phyloP scores from a whole-genome alignment of 2,888 invertebrate species.

The Apamea sordens region DNA sequence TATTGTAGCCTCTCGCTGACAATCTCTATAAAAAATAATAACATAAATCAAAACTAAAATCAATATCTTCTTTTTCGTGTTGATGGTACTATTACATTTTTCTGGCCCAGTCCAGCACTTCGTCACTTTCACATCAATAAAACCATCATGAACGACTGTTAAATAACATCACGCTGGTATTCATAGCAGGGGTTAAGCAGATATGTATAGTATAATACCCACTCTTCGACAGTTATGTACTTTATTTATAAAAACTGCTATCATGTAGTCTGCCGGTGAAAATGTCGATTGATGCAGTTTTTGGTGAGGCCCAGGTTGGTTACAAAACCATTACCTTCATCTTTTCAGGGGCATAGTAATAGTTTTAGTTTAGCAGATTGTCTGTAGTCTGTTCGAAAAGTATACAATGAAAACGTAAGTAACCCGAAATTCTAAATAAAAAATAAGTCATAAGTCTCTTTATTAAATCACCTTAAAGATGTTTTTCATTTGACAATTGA shows the following conservation, averaged over 20 bases:
- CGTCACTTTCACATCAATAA: background rate
- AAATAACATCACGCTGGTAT: background rate
- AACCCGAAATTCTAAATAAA: background rate
- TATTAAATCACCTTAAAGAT: background rate
- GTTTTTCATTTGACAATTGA: background rate
- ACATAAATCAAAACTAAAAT: background rate
- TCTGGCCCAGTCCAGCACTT: too few species aligned
- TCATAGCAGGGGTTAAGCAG: background rate
- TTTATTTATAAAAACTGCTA: background rate
- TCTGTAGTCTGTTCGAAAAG: background rate
- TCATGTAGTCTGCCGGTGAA: background rate
- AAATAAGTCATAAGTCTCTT: too few species aligned
- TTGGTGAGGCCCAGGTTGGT: background rate
- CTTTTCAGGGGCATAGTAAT: background rate
- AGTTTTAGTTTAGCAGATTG: background rate
- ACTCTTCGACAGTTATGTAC: background rate
- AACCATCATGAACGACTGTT: background rate
- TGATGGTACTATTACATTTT: too few species aligned
- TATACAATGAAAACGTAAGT: background rate
- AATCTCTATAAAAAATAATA: constrained; percentile 78
- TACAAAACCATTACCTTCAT: background rate
- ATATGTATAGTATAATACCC: background rate
- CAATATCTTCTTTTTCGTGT: background rate
- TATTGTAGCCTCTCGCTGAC: constrained; percentile 87
- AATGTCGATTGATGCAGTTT: background rate